These are phyloP conservation scores for Elephantulus edwardii DNA, from an alignment of 2,113 vertebrate species.

Conservation along the genomic window DNA sequence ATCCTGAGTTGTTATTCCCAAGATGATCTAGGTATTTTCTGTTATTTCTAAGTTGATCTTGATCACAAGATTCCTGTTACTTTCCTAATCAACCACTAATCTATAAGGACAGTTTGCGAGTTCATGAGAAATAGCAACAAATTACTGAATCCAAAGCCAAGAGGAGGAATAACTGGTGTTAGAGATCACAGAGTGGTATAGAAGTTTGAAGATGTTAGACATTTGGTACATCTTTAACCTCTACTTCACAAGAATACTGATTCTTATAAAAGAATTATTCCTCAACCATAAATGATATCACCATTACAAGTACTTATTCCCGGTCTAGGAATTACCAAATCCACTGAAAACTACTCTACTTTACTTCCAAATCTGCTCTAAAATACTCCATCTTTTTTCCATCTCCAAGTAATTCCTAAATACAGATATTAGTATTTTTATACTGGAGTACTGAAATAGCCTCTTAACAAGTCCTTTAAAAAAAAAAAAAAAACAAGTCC, in stretches of 20 bases:
- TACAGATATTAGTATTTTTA: neutral
- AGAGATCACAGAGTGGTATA: neutral
- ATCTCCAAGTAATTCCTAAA: neutral
- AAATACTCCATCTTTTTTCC: neutral
- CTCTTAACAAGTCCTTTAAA: neutral
- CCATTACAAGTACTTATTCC: neutral
- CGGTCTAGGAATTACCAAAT: neutral
- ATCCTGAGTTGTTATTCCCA: neutral
- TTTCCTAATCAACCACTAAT: neutral
- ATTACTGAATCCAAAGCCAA: neutral
- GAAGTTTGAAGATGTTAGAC: neutral
- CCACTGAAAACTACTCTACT: neutral
- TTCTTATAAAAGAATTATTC: neutral
- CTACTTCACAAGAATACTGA: neutral
- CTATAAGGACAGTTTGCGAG: neutral
- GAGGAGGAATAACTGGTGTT: neutral
- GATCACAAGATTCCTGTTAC: neutral
- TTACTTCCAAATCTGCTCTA: conserved; percentile 8
- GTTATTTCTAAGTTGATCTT: neutral
- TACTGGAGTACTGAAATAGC: neutral
- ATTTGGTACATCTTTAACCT: neutral
- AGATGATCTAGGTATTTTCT: too few relatives aligned
- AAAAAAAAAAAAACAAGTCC: too few relatives aligned
- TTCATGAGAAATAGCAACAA: neutral
- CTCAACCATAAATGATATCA: neutral